Percentiles rank a stretch among this genome's conserved stretches.
Conservation (phyloP, 2,113 vertebrate genomes). For the Sminthopsis crassicaudata region DNA sequence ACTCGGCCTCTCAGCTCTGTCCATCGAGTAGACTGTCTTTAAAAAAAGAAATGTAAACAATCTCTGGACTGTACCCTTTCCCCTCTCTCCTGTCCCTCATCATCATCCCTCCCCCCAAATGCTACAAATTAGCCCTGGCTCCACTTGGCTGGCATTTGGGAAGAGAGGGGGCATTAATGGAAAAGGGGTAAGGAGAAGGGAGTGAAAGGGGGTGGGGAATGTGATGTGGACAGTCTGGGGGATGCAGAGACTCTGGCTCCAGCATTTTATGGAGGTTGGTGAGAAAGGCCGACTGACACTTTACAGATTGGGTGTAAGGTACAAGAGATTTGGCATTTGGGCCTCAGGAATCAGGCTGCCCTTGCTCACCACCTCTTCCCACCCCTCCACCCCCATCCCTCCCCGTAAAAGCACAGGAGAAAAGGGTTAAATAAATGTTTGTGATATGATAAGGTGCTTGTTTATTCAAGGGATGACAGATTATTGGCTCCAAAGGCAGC, state of each 20-base stretch:
- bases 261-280: slow-evolving; percentile 77
- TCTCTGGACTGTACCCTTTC: slow-evolving; percentile 39
- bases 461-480: slow-evolving; percentile 92
- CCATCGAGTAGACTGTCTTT: slow-evolving; percentile 79
- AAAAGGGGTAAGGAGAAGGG: slow-evolving; percentile 59
- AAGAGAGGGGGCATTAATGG: slow-evolving; percentile 77
- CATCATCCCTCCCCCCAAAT: slow-evolving; percentile 57
- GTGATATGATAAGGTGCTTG: slow-evolving; percentile 98
- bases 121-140: slow-evolving; percentile 82
- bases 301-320: slow-evolving; percentile 87
- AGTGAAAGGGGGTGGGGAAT: slow-evolving; percentile 71
- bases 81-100: slow-evolving; percentile 56
- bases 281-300: slow-evolving; percentile 83
- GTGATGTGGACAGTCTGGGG: slow-evolving; percentile 72
- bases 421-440: slow-evolving; percentile 99
- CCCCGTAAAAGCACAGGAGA: slow-evolving; percentile 89
- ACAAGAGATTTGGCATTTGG: slow-evolving; percentile 88
- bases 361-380: slow-evolving; percentile 85
- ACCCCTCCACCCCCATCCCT: slow-evolving; percentile 63
- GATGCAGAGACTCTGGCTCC: slow-evolving; percentile 77
- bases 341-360: slow-evolving; percentile 84
- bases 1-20: slow-evolving; percentile 79
- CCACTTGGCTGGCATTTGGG: slow-evolving; percentile 80
- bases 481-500: slow-evolving; percentile 89
- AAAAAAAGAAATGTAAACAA: slow-evolving; percentile 86